Conservation (phyloP, 2,888 invertebrate species). For the Phytoseiulus persimilis region DNA sequence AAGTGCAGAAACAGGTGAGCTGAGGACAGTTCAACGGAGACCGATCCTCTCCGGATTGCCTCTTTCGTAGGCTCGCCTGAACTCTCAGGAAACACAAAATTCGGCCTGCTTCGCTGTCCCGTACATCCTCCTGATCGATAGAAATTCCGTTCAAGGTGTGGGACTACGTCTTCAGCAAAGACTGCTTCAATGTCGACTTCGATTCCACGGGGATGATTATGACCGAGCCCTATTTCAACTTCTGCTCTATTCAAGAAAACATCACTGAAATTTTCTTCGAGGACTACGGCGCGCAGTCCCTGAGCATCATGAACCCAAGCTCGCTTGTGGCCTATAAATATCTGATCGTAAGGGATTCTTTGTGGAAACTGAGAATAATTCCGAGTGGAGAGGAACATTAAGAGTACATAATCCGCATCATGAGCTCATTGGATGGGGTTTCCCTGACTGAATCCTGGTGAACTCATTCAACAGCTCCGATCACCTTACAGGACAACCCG, state of each 20-base stretch:
- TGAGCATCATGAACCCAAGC: conserved; percentile 49
- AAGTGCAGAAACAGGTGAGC: conserved; percentile 67
- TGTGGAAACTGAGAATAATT: too few relatives aligned
- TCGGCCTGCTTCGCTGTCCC: too few relatives aligned
- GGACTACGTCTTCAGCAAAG: conserved; percentile 86
- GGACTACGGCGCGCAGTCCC: conserved; percentile 80
- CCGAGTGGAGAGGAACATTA: too few relatives aligned
- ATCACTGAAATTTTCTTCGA: conserved; percentile 95
- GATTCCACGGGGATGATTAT: conserved; percentile 71
- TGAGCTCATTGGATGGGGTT: too few relatives aligned
- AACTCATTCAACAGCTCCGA: too few relatives aligned
- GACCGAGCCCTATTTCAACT: conserved; percentile 90
- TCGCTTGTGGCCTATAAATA: conserved; percentile 37
- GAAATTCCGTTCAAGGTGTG: conserved; percentile 58
- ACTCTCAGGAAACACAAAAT: too few relatives aligned
- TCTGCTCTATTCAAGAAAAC: conserved; percentile 80
- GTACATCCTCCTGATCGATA: too few relatives aligned
- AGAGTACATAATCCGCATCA: too few relatives aligned
- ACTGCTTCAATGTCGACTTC: conserved; percentile 66
- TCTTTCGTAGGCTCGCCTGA: too few relatives aligned
- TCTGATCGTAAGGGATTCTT: neutral
- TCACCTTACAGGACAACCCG: conserved; percentile 9
- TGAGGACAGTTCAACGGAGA: neutral
- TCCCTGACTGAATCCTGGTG: too few relatives aligned
- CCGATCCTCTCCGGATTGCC: too few relatives aligned